phyloP scores from a whole-genome alignment of 2,888 invertebrate genomes.

The Tillus elongatus region DNA sequence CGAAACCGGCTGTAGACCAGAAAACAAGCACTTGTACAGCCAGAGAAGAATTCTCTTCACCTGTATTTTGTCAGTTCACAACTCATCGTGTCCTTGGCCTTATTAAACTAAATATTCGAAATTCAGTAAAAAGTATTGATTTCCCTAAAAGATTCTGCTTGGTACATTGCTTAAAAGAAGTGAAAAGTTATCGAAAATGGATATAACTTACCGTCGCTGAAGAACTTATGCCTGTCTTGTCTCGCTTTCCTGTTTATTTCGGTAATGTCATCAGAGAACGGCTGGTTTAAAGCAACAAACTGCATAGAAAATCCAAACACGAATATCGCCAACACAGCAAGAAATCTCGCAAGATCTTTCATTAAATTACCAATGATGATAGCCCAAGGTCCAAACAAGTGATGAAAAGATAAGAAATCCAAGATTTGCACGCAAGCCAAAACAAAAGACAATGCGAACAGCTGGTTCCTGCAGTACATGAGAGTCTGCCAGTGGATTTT shows the following conservation, averaged over 20 bases:
- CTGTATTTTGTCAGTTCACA: too few species aligned
- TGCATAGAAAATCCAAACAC: conserved; percentile 98
- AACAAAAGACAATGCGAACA: conserved; percentile 90
- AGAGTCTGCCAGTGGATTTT: conserved; percentile 72
- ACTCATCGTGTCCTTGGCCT: too few species aligned
- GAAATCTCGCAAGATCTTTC: conserved; percentile 91
- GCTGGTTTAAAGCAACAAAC: conserved; percentile 92
- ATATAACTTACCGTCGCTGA: conserved; percentile 15
- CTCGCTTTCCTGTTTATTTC: too few species aligned
- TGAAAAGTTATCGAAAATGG: too few species aligned
- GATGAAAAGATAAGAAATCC: conserved; percentile 97
- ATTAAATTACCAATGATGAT: conserved; percentile 95
- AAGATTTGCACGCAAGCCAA: conserved; percentile 95
- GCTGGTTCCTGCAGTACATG: conserved; percentile 92
- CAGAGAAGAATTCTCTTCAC: too few species aligned
- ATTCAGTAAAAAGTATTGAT: too few species aligned
- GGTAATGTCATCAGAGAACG: conserved; percentile 64
- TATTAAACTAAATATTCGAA: too few species aligned
- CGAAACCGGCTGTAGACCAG: too few species aligned
- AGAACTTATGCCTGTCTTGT: conserved; percentile 11
- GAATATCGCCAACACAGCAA: conserved; percentile 95
- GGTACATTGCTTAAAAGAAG: too few species aligned
- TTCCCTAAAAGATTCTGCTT: too few species aligned
- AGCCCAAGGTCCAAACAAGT: conserved; percentile 99
- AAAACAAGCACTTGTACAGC: too few species aligned